Conservation (phyloP, 2,113 vertebrate species). For the Pyrgilauda ruficollis region DNA sequence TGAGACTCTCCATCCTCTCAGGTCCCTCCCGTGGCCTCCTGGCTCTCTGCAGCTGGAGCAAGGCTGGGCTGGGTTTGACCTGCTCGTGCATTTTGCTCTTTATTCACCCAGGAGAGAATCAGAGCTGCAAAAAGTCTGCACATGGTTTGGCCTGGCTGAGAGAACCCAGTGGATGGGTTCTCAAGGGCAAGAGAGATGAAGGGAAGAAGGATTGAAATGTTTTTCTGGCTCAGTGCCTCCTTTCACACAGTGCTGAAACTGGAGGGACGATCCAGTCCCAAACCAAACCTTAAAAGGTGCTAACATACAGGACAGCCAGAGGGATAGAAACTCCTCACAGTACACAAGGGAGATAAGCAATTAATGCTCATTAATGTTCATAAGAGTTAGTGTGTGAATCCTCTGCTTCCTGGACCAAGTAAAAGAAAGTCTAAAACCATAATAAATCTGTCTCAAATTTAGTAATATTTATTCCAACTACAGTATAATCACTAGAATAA, state of each 20-base stretch:
- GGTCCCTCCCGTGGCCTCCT: not conserved
- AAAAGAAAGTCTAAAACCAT: constrained; percentile 46
- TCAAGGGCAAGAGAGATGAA: not conserved
- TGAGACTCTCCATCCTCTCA: not conserved
- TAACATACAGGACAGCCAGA: not conserved
- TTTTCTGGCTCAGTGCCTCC: not conserved
- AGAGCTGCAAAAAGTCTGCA: not conserved
- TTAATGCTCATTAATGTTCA: constrained; percentile 33
- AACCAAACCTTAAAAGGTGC: constrained; percentile 46
- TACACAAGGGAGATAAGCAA: constrained; percentile 7
- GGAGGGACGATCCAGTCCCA: not conserved
- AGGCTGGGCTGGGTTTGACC: not conserved
- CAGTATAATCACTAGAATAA: constrained; percentile 62
- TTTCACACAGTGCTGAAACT: not conserved
- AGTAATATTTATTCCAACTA: constrained; percentile 59
- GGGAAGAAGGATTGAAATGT: not conserved
- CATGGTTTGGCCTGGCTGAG: not conserved
- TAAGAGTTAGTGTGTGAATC: constrained; percentile 18
- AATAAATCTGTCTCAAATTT: constrained; percentile 62
- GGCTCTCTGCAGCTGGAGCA: accelerated
- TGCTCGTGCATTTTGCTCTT: not conserved
- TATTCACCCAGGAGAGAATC: not conserved
- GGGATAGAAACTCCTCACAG: constrained; percentile 31
- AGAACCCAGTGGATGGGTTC: not conserved
- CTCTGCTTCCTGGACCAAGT: constrained; percentile 31